Base-by-base conservation (phyloP, 2,113 vertebrate species). In the Rhabdomys dilectus region DNA sequence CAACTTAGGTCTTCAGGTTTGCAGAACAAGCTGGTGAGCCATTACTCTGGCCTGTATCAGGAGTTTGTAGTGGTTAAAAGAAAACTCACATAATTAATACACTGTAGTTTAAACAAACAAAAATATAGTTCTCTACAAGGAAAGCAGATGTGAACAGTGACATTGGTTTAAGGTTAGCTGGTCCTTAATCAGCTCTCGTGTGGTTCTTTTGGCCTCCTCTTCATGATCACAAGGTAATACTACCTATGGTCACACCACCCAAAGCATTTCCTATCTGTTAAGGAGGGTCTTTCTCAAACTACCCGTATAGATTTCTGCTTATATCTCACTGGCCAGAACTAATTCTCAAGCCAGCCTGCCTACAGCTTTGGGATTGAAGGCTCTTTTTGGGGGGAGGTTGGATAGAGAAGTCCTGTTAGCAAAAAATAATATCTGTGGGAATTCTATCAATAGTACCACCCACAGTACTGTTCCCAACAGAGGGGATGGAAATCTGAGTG, bases 81-180 rank as follows among this genome's bases (percentile, higher is more conserved):
- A 73, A 58, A 56, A 85, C 34, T 15, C 36, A 53, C 16, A 21
- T 64, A 58, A 31, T 48, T 15, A 66, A 56, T 51, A 7, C 6
- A 53, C 31, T 22, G 56, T 34, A 87, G 42, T 64, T 62, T 45
- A 93, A 94, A 88, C 66, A 96, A 85, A 73, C n/a, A 78, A 62
- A 76, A 93, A 26, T 42, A 51, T 34, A 91, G 93, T 81, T 89
- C 56, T 51, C 39, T 84, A 39, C 24, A 73, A 82, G 51, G 45
- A 95, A 62, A 93, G n/a, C 42, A 96, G 58, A 77, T 80, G 42
- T 68, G 24, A 77, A 51, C 21, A 48, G 45, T 72, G 15, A 7
- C 15, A 31, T 29, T 73, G 51, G 77, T 78, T 91, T 58, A 94
- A 94, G 19, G 45, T 31, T 8, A 39, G 26, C 66, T 24, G 48